Percentiles rank a stretch among this genome's conserved stretches.
These are phyloP conservation scores for Chamaetylas fuelleborni DNA, from an alignment of 2,113 vertebrate genomes.

Conservation along the genomic window DNA sequence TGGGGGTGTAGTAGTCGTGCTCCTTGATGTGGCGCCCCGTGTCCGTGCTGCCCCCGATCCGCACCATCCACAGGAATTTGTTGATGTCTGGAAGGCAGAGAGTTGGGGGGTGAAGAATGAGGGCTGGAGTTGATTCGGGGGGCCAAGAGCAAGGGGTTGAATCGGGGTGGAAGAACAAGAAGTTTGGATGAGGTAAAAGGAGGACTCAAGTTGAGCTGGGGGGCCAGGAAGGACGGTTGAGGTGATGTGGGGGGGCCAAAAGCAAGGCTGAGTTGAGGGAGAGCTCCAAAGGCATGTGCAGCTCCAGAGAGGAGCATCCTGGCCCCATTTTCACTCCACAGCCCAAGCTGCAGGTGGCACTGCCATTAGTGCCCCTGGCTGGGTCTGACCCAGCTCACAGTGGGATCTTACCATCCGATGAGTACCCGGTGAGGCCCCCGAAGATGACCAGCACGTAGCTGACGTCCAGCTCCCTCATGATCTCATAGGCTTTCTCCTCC, in stretches of 20 bases:
- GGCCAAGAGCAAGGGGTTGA: neutral
- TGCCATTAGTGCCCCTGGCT: rapidly evolving
- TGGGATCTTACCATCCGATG: constrained; percentile 84
- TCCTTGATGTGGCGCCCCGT: constrained; percentile 97
- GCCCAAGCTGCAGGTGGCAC: neutral
- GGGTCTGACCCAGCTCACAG: neutral
- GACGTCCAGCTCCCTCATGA: constrained; percentile 97
- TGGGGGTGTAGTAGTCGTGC: constrained; percentile 97
- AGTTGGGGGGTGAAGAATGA: too few relatives aligned
- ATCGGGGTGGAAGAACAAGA: neutral
- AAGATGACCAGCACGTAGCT: constrained; percentile 98
- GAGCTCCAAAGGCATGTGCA: rapidly evolving
- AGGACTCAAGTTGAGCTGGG: neutral
- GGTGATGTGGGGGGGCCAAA: neutral
- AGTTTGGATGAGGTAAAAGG: neutral
- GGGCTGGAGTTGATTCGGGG: neutral
- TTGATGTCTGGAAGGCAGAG: constrained; percentile 83
- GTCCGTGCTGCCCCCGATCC: constrained; percentile 97
- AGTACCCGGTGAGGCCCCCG: constrained; percentile 95
- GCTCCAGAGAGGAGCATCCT: neutral
- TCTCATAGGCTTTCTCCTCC: constrained; percentile 95
- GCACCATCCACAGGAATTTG: constrained; percentile 99
- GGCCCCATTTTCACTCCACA: rapidly evolving
- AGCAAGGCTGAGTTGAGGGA: rapidly evolving
- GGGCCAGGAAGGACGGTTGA: neutral